Evolutionary conservation across 2,797 vertebrate genomes (phyloP).

Genomic region (Schizopygopsis malacanthus): DNA sequence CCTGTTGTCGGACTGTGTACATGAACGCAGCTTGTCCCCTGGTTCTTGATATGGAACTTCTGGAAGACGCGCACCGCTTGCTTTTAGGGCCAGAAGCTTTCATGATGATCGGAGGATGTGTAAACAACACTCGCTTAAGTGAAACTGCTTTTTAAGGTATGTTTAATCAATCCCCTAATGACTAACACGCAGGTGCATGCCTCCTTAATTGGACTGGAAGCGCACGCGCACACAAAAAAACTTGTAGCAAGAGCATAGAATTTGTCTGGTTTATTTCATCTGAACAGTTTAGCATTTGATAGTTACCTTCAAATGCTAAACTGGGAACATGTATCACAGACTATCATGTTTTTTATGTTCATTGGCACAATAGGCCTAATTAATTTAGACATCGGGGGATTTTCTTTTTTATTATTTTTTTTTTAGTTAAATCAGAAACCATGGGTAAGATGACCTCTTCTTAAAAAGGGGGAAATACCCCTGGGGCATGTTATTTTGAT

Average conservation of each 20-base stretch:
- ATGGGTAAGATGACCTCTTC: not conserved
- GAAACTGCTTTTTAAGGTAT: not conserved
- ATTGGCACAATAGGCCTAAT: not conserved
- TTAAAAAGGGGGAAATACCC: not conserved
- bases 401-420: no score
- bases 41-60: slow-evolving; percentile 49
- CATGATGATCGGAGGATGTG: slow-evolving; percentile 6
- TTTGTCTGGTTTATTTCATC: not conserved
- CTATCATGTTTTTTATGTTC: not conserved
- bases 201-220: not conserved
- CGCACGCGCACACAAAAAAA: not conserved
- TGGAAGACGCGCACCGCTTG: slow-evolving; percentile 19
- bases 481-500: not conserved
- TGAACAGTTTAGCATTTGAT: not conserved
- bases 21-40: slow-evolving; percentile 57
- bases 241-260: not conserved
- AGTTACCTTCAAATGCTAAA: not conserved
- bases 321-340: not conserved
- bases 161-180: not conserved
- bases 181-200: not conserved
- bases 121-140: not conserved
- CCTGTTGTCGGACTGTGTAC: slow-evolving; percentile 72
- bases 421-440: not conserved
- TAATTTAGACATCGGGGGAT: not conserved
- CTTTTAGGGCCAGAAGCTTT: slow-evolving; percentile 19